A percentile compares a stretch with the other conserved stretches of the same genome.
Evolutionary conservation across 2,797 vertebrate genomes (phyloP).

Genomic region (Semotilus atromaculatus): DNA sequence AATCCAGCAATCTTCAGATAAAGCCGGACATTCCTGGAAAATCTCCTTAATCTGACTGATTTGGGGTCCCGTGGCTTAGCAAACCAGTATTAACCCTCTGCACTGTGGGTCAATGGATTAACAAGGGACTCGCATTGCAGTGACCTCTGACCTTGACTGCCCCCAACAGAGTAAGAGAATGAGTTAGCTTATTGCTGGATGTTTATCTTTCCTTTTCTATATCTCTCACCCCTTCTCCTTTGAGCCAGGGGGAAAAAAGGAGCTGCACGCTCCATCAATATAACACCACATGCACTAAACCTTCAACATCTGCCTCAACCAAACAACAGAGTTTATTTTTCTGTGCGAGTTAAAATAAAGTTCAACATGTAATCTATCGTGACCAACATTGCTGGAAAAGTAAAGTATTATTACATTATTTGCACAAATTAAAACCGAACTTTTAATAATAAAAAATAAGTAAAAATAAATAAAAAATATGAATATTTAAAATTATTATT

Average conservation of each 20-base stretch:
- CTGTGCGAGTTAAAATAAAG: not conserved
- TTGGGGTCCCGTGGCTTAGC: slow-evolving; percentile 58
- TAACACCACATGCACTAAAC: not conserved
- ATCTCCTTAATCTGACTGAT: slow-evolving; percentile 64
- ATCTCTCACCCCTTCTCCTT: slow-evolving; percentile 21
- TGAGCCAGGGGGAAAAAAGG: not conserved
- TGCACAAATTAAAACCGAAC: not conserved
- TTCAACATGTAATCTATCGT: not conserved
- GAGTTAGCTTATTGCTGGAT: slow-evolving; percentile 71
- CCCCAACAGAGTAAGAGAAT: slow-evolving; percentile 64
- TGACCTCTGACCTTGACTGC: slow-evolving; percentile 49
- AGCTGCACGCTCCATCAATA: slow-evolving; percentile 1
- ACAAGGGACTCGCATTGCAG: slow-evolving; percentile 63
- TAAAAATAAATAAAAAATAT: not conserved
- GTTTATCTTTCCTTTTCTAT: slow-evolving; percentile 56
- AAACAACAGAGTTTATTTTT: slow-evolving; percentile 28
- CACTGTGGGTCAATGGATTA: slow-evolving; percentile 66
- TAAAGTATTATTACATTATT: not conserved
- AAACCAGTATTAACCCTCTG: slow-evolving; percentile 71
- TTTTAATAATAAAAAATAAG: not conserved
- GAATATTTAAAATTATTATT: not conserved
- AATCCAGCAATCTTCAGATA: slow-evolving; percentile 56
- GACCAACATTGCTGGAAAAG: not conserved
- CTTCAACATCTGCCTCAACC: slow-evolving; percentile 20
- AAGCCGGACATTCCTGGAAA: slow-evolving; percentile 60